A percentile compares a stretch with the other conserved stretches of the same genome.
Evolutionary conservation across 2,888 invertebrate genomes (phyloP).

Genomic region (Sericinus montela): DNA sequence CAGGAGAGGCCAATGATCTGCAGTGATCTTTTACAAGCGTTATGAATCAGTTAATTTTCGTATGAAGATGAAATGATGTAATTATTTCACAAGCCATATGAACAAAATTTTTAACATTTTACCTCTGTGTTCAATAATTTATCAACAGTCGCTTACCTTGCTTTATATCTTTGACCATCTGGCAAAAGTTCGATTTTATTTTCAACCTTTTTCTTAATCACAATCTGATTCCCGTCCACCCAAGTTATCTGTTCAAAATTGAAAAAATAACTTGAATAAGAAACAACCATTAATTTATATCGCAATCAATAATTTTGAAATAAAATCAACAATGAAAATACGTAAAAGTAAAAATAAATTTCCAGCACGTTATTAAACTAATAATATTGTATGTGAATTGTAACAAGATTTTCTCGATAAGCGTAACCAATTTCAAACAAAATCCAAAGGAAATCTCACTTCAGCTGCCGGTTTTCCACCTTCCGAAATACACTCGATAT

Average conservation of each 20-base stretch:
- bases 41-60: too few species aligned
- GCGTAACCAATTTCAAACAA: conserved; percentile 7
- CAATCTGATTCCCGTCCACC: conserved; percentile 92
- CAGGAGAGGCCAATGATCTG: too few species aligned
- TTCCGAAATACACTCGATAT: conserved; percentile 92
- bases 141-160: conserved; percentile 54
- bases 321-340: not conserved
- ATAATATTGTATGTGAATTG: not conserved
- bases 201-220: conserved; percentile 87
- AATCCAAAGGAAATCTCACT: conserved; percentile 56
- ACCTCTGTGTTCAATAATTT: too few species aligned
- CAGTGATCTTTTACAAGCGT: too few species aligned
- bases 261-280: conserved; percentile 5
- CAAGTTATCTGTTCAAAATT: conserved; percentile 87
- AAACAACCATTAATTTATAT: not conserved
- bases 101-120: too few species aligned
- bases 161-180: conserved; percentile 89
- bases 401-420: not conserved
- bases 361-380: too few species aligned
- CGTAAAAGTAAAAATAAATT: too few species aligned
- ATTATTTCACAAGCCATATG: too few species aligned
- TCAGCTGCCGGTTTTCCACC: conserved; percentile 97
- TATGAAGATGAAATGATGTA: too few species aligned
- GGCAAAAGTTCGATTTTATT: conserved; percentile 85
- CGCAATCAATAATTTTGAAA: not conserved